A percentile compares a stretch with the other conserved stretches of the same genome.
Evolutionary conservation across 2,888 invertebrate genomes (phyloP).

Genomic region (Neoaliturus tenellus): DNA sequence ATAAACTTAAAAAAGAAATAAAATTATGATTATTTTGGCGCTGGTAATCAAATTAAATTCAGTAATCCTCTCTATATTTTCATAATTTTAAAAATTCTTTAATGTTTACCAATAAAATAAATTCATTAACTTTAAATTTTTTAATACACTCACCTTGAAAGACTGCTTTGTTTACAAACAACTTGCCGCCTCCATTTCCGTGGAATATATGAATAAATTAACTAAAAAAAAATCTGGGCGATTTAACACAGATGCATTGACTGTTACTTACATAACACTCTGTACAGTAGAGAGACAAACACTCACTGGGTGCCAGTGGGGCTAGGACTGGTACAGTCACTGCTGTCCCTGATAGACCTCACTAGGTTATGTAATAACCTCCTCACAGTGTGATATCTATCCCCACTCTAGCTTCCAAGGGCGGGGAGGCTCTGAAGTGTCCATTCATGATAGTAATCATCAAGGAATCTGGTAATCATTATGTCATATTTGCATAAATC

Average conservation of each 20-base stretch:
- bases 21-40: too few species aligned
- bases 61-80: too few species aligned
- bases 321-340: neutral
- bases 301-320: neutral
- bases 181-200: neutral
- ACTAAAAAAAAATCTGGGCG: neutral
- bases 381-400: neutral
- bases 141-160: too few species aligned
- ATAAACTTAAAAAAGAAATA: too few species aligned
- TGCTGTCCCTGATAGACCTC: neutral
- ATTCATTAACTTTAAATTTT: too few species aligned
- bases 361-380: neutral
- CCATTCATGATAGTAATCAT: conserved; percentile 8
- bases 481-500: too few species aligned
- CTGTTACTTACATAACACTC: neutral
- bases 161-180: neutral
- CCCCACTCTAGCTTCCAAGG: neutral
- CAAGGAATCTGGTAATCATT: too few species aligned
- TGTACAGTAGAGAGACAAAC: neutral
- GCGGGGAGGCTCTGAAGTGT: neutral
- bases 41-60: too few species aligned
- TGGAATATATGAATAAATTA: neutral
- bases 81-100: too few species aligned
- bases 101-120: too few species aligned
- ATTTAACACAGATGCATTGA: neutral